A percentile compares a stretch with the other conserved stretches of the same genome.
Conservation (phyloP, 2,888 invertebrate genomes). For the Sinodicranocentrus sp. region DNA sequence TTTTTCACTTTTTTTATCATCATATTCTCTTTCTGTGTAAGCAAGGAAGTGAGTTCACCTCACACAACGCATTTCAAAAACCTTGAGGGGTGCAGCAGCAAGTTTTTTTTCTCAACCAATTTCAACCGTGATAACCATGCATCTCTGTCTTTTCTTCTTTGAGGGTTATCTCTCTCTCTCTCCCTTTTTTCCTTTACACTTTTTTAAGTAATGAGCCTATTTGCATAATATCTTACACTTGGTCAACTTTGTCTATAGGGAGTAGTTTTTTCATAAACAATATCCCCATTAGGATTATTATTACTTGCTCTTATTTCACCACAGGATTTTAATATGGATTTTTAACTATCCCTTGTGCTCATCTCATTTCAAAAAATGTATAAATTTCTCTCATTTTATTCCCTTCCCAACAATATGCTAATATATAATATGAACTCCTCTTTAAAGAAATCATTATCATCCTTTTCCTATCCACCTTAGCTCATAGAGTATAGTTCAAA, state of each 20-base stretch:
- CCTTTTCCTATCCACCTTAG: background rate
- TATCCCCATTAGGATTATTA: background rate
- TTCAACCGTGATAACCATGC: slow-evolving; percentile 48
- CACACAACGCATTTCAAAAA: slow-evolving; percentile 39
- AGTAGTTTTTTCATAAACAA: background rate
- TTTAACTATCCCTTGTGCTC: background rate
- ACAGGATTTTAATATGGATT: background rate
- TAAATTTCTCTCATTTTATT: too few relatives aligned
- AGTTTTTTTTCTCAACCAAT: slow-evolving; percentile 22
- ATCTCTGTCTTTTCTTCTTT: slow-evolving; percentile 67
- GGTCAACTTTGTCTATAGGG: too few relatives aligned
- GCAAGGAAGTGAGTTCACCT: slow-evolving; percentile 54
- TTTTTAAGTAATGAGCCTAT: slow-evolving; percentile 66
- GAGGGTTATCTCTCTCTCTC: too few relatives aligned
- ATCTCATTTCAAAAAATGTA: too few relatives aligned
- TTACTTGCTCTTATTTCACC: background rate
- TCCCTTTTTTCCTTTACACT: background rate
- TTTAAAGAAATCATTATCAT: background rate
- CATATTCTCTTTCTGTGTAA: slow-evolving; percentile 4
- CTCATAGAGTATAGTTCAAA: too few relatives aligned
- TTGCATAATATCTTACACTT: slow-evolving; percentile 54
- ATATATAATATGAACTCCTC: too few relatives aligned
- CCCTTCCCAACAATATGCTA: too few relatives aligned
- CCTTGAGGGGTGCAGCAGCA: slow-evolving; percentile 5
- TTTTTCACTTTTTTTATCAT: slow-evolving; percentile 21